A percentile compares a stretch with the other conserved stretches of the same genome.
These are phyloP conservation scores for Acleris laterana DNA, from an alignment of 2,888 invertebrate genomes.

Conservation along the genomic window DNA sequence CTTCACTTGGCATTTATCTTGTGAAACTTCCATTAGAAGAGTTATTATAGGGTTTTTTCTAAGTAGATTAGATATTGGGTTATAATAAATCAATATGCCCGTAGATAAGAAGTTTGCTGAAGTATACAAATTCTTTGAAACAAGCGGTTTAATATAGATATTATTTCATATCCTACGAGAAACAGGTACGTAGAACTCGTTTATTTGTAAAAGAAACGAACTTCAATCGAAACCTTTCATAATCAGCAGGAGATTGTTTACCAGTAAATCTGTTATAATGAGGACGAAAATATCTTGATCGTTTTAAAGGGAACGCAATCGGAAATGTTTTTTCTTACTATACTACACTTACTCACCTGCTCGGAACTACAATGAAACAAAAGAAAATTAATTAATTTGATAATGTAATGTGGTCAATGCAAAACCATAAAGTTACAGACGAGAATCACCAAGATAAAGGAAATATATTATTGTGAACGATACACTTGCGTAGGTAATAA, in stretches of 20 bases:
- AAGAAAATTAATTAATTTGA: no score
- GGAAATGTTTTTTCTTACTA: background rate
- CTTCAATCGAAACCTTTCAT: constrained; percentile 28
- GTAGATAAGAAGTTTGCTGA: no score
- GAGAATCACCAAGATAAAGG: no score
- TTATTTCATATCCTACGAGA: background rate
- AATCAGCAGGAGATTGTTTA: constrained; percentile 26
- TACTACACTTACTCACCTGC: no score
- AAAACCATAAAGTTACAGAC: no score
- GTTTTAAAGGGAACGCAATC: background rate
- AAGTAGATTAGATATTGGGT: no score
- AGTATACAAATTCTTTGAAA: background rate
- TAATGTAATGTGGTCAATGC: no score
- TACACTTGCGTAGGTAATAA: background rate
- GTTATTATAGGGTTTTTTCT: background rate
- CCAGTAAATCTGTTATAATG: constrained; percentile 10
- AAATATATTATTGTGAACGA: background rate
- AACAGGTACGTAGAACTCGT: background rate
- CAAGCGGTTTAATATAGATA: background rate
- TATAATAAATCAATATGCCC: no score
- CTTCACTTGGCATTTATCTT: background rate
- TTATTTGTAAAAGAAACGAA: constrained; percentile 18
- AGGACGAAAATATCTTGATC: constrained; percentile 5
- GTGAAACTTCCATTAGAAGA: background rate
- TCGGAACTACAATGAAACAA: no score